These are phyloP conservation scores for Sisyra terminalis DNA, from an alignment of 2,888 invertebrate genomes.

Conservation along the genomic window DNA sequence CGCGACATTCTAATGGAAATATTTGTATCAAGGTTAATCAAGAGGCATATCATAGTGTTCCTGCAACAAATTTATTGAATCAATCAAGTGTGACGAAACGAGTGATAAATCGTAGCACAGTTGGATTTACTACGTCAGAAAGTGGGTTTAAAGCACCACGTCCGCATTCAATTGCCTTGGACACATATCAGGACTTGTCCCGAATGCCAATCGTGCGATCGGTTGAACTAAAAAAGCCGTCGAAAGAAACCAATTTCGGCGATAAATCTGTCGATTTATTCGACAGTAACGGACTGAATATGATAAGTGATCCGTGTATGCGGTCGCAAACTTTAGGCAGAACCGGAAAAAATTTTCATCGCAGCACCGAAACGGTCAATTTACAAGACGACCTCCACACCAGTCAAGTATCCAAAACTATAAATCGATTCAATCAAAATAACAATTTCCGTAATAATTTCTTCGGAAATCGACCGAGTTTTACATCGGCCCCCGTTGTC, in stretches of 20 bases:
- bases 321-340: conserved; percentile 1
- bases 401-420: not conserved
- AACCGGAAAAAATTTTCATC: not conserved
- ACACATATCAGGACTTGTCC: conserved; percentile 22
- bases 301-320: not conserved
- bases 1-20: conserved; percentile 1
- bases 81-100: conserved; percentile 10
- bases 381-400: not conserved
- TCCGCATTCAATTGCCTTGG: conserved; percentile 23
- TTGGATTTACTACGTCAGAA: conserved; percentile 22
- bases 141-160: conserved; percentile 16
- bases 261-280: conserved; percentile 14
- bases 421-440: not conserved
- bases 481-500: conserved; percentile 20
- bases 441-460: not conserved
- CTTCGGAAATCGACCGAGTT: conserved; percentile 1
- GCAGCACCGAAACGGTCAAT: conserved; percentile 1
- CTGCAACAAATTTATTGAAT: conserved; percentile 1
- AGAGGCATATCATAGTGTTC: not conserved
- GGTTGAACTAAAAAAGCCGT: conserved; percentile 31
- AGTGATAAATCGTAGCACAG: conserved; percentile 18
- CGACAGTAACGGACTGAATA: conserved; percentile 14
- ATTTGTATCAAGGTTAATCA: conserved; percentile 1
- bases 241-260: conserved; percentile 14
- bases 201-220: conserved; percentile 30